These are phyloP conservation scores for Lophotriccus pileatus DNA, from an alignment of 2,797 vertebrate species.

Conservation along the genomic window DNA sequence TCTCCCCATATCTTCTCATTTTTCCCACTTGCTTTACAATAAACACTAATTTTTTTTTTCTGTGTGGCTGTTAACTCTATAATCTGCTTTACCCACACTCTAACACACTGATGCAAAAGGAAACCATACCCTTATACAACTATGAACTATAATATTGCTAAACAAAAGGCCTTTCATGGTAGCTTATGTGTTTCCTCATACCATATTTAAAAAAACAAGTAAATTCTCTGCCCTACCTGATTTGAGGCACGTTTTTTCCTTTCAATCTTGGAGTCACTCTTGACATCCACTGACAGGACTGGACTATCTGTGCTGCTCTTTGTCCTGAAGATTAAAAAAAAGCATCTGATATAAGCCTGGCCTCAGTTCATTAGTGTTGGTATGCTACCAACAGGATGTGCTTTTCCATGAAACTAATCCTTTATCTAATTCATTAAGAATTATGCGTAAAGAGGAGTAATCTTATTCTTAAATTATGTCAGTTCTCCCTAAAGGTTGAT, in stretches of 20 bases:
- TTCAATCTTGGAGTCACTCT: slow-evolving; percentile 83
- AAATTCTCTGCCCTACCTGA: slow-evolving; percentile 77
- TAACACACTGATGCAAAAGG: neutral
- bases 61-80: neutral
- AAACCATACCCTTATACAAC: neutral
- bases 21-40: neutral
- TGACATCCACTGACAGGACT: slow-evolving; percentile 75
- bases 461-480: neutral
- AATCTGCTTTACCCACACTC: neutral
- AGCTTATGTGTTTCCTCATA: neutral
- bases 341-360: neutral
- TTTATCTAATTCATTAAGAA: neutral
- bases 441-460: neutral
- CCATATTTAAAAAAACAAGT: neutral
- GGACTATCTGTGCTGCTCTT: slow-evolving; percentile 84
- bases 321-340: slow-evolving; percentile 75
- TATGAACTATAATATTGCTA: neutral
- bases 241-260: slow-evolving; percentile 87
- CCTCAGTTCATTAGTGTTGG: neutral
- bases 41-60: neutral
- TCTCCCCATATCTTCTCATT: neutral
- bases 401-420: neutral
- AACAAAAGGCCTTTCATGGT: neutral
- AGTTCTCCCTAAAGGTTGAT: neutral
- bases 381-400: neutral